Evolutionary conservation across 2,888 invertebrate genomes (phyloP).

Genomic region (Latrodectus elegans): DNA sequence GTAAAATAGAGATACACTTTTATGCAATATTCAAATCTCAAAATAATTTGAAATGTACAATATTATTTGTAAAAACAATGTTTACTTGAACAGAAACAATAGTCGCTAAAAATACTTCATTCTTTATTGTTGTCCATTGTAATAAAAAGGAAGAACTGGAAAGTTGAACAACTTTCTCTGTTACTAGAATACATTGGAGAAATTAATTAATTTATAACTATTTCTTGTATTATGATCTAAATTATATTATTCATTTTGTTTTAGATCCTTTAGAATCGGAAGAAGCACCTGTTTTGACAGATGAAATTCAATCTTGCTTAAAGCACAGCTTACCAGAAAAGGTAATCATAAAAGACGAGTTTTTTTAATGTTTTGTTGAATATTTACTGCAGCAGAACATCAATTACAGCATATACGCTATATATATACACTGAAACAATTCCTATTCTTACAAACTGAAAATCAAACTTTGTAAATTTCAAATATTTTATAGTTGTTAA

Average conservation of each 20-base stretch:
- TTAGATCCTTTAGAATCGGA: neutral
- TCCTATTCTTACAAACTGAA: neutral
- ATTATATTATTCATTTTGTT: neutral
- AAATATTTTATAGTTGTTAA: neutral
- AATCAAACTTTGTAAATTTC: neutral
- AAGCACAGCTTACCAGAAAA: neutral
- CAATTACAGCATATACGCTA: too few species aligned
- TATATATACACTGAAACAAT: too few species aligned
- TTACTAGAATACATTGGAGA: neutral
- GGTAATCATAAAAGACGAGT: neutral
- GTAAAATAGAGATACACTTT: too few species aligned
- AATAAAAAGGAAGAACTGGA: too few species aligned
- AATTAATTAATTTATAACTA: neutral
- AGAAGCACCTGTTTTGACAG: neutral
- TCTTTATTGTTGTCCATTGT: too few species aligned
- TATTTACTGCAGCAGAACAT: neutral
- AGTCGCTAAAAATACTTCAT: too few species aligned
- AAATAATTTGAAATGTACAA: too few species aligned
- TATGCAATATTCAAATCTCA: too few species aligned
- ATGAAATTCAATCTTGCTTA: neutral
- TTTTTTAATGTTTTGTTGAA: neutral
- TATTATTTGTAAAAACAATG: too few species aligned
- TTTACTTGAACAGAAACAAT: too few species aligned
- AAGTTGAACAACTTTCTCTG: neutral
- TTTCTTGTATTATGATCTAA: neutral